Conservation (phyloP, 1,140 invertebrate genomes). For the Euwallacea fornicatus region DNA sequence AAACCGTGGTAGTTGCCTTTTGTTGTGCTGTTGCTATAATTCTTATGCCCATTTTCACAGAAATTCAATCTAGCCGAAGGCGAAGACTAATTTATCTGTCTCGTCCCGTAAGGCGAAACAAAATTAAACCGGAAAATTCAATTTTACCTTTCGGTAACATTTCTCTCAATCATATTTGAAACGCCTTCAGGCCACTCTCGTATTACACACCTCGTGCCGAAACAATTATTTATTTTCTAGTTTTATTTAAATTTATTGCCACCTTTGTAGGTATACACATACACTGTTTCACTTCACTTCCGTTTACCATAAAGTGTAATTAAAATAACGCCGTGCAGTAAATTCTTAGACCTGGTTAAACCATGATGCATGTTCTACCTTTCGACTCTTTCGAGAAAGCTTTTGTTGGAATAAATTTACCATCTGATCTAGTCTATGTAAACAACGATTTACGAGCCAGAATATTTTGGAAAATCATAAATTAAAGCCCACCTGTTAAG, state of each 20-base stretch:
- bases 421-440: no score
- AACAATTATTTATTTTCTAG: constrained; percentile 12
- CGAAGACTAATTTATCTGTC: constrained; percentile 17
- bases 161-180: constrained; percentile 17
- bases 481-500: no score
- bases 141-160: constrained; percentile 17
- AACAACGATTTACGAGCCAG: no score
- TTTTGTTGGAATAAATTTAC: no score
- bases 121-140: constrained; percentile 15
- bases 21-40: no score
- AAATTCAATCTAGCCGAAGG: no score
- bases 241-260: constrained; percentile 15
- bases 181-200: constrained; percentile 15
- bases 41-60: no score
- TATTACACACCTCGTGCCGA: constrained; percentile 3
- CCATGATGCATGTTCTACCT: no score
- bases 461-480: no score
- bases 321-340: not conserved
- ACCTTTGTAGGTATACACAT: constrained; percentile 3
- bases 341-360: not conserved
- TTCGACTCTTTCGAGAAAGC: no score
- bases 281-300: constrained; percentile 2
- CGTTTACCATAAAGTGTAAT: constrained; percentile 12
- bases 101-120: constrained; percentile 10
- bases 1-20: no score